phyloP scores from a whole-genome alignment of 2,113 vertebrate genomes.

The Phodopus roborovskii region DNA sequence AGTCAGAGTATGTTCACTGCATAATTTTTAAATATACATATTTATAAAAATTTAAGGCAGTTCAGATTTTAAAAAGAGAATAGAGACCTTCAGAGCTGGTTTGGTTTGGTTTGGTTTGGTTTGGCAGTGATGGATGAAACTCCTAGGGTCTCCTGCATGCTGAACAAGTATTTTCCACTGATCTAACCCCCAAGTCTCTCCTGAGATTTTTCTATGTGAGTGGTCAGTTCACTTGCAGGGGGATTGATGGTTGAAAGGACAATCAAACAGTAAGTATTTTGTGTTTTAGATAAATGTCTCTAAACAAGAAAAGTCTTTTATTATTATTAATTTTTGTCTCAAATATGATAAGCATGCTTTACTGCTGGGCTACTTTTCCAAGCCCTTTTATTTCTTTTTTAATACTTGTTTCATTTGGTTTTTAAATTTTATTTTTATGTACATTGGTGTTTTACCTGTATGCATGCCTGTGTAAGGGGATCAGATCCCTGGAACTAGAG shows the following conservation, averaged over 20 bases:
- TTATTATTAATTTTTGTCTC: background rate
- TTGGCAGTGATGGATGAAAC: background rate
- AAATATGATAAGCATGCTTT: background rate
- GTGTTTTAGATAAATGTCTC: background rate
- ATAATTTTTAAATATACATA: background rate
- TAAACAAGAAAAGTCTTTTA: background rate
- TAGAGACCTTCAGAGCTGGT: background rate
- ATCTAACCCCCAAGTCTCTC: background rate
- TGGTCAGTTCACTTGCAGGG: background rate
- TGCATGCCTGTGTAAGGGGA: background rate
- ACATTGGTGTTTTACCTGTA: background rate
- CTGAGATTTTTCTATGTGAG: background rate
- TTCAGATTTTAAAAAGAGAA: background rate
- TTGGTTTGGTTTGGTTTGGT: background rate
- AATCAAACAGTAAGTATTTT: slow-evolving; percentile 10
- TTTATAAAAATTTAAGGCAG: background rate
- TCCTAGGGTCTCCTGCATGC: background rate
- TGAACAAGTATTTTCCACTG: background rate
- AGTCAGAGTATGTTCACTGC: background rate
- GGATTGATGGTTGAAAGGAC: background rate
- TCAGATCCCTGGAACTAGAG: background rate
- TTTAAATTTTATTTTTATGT: background rate
- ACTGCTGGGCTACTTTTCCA: background rate
- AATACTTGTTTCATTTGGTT: background rate
- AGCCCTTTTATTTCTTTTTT: background rate